Conservation (phyloP, 2,113 vertebrate genomes). For the Myotis brandtii region DNA sequence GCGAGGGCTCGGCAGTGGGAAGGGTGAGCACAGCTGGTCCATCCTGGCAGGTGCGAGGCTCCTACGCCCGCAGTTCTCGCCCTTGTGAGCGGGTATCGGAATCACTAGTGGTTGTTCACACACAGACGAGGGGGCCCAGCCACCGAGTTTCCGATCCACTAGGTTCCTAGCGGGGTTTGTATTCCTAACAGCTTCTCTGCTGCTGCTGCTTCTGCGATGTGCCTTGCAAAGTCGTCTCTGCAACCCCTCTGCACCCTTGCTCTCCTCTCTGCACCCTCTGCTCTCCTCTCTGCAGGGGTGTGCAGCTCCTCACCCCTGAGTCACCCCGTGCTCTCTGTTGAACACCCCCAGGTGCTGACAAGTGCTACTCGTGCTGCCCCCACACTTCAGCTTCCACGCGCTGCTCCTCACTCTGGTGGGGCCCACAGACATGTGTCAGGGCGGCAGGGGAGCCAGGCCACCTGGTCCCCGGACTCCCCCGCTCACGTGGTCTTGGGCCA, state of each 20-base stretch:
- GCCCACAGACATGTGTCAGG: fast-evolving
- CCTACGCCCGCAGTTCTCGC: background rate
- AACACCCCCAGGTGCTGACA: background rate
- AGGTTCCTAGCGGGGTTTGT: background rate
- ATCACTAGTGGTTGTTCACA: background rate
- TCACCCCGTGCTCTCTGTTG: background rate
- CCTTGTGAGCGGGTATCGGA: background rate
- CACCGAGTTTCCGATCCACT: background rate
- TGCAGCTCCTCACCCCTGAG: background rate
- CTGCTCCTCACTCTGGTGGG: background rate
- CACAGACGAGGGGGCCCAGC: background rate
- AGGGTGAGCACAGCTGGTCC: background rate
- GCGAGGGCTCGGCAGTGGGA: background rate
- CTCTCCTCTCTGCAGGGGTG: background rate
- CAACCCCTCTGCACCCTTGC: background rate
- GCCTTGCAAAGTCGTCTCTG: background rate
- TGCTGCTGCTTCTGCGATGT: background rate
- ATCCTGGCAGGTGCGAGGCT: background rate
- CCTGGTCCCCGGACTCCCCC: background rate
- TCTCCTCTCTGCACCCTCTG: too few relatives aligned
- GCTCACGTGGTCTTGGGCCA: background rate
- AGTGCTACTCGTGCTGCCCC: background rate
- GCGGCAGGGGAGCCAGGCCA: background rate
- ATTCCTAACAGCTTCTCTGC: background rate
- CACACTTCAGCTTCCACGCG: background rate